Conservation (phyloP, 2,888 invertebrate species). For the Caenorhabditis sp. region DNA sequence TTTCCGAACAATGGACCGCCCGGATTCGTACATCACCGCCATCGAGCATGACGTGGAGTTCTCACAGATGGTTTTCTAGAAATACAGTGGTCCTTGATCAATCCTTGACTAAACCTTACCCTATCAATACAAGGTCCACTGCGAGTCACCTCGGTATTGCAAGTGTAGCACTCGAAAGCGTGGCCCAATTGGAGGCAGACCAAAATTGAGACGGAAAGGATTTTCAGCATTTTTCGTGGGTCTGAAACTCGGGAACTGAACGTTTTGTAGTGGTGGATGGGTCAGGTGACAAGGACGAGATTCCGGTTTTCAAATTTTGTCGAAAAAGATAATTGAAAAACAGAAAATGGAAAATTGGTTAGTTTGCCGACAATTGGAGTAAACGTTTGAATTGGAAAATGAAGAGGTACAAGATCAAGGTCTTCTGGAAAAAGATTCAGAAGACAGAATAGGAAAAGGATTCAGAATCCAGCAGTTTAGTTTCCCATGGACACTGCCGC, state of each 20-base stretch:
- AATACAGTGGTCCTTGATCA: no score
- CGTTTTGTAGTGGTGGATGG: conserved; percentile 4
- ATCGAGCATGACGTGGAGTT: conserved; percentile 65
- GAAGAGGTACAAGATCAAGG: no score
- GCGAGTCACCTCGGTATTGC: conserved; percentile 68
- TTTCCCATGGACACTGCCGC: no score
- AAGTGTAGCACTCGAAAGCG: conserved; percentile 77
- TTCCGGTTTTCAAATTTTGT: conserved; percentile 24
- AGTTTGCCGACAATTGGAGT: no score
- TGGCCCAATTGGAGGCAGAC: conserved; percentile 30
- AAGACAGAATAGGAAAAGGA: neutral
- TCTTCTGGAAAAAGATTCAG: neutral
- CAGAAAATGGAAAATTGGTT: no score
- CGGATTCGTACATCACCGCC: conserved; percentile 61
- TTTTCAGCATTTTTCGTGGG: conserved; percentile 27
- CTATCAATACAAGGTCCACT: conserved; percentile 72
- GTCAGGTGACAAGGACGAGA: conserved; percentile 7
- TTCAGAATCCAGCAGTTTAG: neutral
- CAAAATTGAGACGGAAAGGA: conserved; percentile 13
- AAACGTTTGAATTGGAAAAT: conserved; percentile 8
- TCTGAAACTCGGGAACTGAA: neutral
- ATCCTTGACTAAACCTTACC: conserved; percentile 37
- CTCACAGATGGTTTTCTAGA: conserved; percentile 61
- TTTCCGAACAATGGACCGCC: conserved; percentile 73
- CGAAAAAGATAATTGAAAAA: conserved; percentile 2